A percentile compares a stretch with the other conserved stretches of the same genome.
phyloP scores from a whole-genome alignment of 1,140 invertebrate species.

The Ips nitidus region DNA sequence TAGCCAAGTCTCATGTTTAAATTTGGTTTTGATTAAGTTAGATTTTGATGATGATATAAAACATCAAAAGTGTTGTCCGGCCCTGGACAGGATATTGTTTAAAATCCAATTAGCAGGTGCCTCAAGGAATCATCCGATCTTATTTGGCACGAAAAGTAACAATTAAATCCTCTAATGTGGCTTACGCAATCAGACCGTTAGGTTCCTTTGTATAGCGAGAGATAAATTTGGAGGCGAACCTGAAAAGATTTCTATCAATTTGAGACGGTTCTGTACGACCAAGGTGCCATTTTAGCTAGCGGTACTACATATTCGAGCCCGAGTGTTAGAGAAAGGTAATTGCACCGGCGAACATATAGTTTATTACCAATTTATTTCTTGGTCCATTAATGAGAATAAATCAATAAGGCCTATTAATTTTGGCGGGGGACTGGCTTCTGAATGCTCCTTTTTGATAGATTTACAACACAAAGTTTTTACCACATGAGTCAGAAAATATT shows the following conservation, averaged over 20 bases:
- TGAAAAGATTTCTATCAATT: conserved; percentile 30
- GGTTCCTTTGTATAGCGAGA: conserved; percentile 13
- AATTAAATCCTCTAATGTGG: conserved; percentile 12
- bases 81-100: too few species aligned
- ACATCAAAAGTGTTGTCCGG: too few species aligned
- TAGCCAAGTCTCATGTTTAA: background rate
- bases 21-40: background rate
- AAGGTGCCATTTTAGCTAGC: conserved; percentile 37
- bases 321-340: conserved; percentile 38
- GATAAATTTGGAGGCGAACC: conserved; percentile 27
- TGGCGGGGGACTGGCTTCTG: too few species aligned
- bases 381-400: conserved; percentile 36
- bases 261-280: conserved; percentile 32
- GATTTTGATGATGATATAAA: too few species aligned
- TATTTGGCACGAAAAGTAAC: conserved; percentile 8
- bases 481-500: too few species aligned
- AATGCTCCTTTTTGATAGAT: too few species aligned
- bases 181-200: conserved; percentile 14
- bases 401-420: conserved; percentile 20
- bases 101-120: background rate
- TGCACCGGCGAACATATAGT: conserved; percentile 34
- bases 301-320: conserved; percentile 32
- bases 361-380: conserved; percentile 38
- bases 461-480: too few species aligned
- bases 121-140: background rate